Evolutionary conservation across 2,888 invertebrate genomes (phyloP).

Genomic region (Chaetoderma sp.): DNA sequence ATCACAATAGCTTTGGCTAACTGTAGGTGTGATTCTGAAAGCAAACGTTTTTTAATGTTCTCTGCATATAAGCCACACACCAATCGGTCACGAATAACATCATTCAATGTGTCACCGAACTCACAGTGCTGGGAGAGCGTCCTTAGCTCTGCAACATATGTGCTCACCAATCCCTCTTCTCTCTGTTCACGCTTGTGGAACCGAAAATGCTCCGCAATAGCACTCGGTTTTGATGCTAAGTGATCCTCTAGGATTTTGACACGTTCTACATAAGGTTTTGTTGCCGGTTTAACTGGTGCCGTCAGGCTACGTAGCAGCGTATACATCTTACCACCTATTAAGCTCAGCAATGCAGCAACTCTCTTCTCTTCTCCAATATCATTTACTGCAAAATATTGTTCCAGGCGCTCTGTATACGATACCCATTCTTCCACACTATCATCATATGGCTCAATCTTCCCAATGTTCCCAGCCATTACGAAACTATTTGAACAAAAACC

Average conservation of each 20-base stretch:
- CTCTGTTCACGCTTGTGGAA: not conserved
- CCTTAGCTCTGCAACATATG: not conserved
- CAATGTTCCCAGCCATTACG: constrained; percentile 4
- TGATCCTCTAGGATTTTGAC: constrained; percentile 19
- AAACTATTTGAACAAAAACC: not conserved
- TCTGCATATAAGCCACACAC: constrained; percentile 31
- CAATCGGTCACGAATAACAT: constrained; percentile 31
- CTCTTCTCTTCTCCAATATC: constrained; percentile 25
- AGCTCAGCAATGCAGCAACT: constrained; percentile 27
- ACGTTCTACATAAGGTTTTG: constrained; percentile 26
- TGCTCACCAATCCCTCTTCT: not conserved
- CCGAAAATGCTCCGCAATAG: constrained; percentile 26
- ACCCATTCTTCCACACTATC: constrained; percentile 23
- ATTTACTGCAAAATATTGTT: constrained; percentile 34
- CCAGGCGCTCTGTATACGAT: constrained; percentile 29
- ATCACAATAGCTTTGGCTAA: constrained; percentile 22
- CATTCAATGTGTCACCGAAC: constrained; percentile 15
- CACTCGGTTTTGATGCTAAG: constrained; percentile 27
- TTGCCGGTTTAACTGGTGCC: constrained; percentile 30
- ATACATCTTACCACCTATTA: constrained; percentile 30
- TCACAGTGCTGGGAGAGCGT: not conserved
- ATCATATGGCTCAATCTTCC: not conserved
- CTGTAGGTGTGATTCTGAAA: constrained; percentile 19
- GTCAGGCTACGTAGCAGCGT: constrained; percentile 18
- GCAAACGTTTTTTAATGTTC: constrained; percentile 18